Base-by-base conservation (phyloP, 2,888 invertebrate genomes). In the Erannis defoliaria region DNA sequence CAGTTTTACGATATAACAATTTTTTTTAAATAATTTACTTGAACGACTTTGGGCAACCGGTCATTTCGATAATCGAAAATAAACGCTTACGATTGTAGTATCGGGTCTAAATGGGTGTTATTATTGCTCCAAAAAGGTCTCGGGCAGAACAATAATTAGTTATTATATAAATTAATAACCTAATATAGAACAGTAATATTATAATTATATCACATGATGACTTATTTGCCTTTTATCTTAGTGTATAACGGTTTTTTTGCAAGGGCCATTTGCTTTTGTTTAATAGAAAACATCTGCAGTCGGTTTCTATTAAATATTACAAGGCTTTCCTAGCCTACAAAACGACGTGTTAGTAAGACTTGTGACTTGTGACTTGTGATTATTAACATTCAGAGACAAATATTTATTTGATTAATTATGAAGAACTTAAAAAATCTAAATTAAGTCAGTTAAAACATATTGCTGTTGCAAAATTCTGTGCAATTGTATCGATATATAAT, bases 31-130 rank as follows among this genome's bases (percentile, higher is more conserved):
- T 54, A 49, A 49, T 53, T 58, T 46, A 59, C 33, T 31, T 38
- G 14, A 14, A 45, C 53, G 38, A 51, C 38, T 31, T 33, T 51
- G 14, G 38, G 31, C 14, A 51, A 43, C 38, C 23, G 43, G 60
- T 55, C 51, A 61, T 69, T 67, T 67, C 46, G 51, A 56, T 66
- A 68, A 68, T 69, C 61, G 63, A 63, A 67, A 63, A 64, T 64
- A 63, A 45, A 53, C 51, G 64, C 49, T 64, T 40, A 50, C 59
- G 37, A 59, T 61, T 63, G 55, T 10, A 40, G 45, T 66, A 61
- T 58, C 58, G 57, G 42, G 19, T 46, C 45, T 48, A 63, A 66
- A 64, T 58, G 46, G 45, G 56, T 42, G 61, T 49, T 61, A 65
- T 61, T 69, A 67, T 56, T 68, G 35, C 40, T 31, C 16, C 35